phyloP scores from a whole-genome alignment of 1,140 invertebrate genomes.

The Andrena cerasifolii region DNA sequence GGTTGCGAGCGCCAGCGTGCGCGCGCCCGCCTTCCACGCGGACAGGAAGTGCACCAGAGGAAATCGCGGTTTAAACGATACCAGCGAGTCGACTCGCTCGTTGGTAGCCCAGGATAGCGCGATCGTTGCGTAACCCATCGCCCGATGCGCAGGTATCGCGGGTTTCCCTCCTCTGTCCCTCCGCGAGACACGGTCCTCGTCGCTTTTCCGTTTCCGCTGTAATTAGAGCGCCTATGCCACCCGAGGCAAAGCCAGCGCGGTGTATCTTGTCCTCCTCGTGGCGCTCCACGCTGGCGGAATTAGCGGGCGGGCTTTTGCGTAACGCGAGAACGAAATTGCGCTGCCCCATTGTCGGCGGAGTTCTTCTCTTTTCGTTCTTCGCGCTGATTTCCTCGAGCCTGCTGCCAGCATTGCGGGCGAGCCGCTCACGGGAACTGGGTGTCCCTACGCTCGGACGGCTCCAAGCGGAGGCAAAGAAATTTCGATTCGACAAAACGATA shows the following conservation, averaged over 20 bases:
- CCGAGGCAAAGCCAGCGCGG: neutral
- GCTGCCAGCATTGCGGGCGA: neutral
- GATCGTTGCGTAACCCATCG: slow-evolving; percentile 22
- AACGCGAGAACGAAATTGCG: slow-evolving; percentile 50
- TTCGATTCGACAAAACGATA: slow-evolving; percentile 66
- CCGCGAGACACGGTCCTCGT: slow-evolving; percentile 7
- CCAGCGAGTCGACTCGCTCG: slow-evolving; percentile 9
- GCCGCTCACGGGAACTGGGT: slow-evolving; percentile 36
- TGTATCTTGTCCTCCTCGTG: neutral
- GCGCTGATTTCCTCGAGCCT: neutral
- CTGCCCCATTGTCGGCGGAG: slow-evolving; percentile 14
- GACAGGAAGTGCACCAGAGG: slow-evolving; percentile 33
- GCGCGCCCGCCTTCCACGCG: neutral
- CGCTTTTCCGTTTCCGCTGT: slow-evolving; percentile 63
- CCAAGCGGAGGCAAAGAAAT: slow-evolving; percentile 41
- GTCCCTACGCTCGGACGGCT: slow-evolving; percentile 30
- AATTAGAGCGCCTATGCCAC: slow-evolving; percentile 57
- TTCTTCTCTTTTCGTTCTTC: neutral
- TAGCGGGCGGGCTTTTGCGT: slow-evolving; percentile 30
- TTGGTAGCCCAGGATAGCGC: slow-evolving; percentile 13
- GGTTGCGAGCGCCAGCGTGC: too few species aligned
- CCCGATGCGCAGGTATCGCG: neutral
- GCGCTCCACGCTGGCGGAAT: slow-evolving; percentile 15
- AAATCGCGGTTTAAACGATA: slow-evolving; percentile 51
- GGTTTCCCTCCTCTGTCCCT: too few species aligned